A percentile compares a stretch with the other conserved stretches of the same genome.
phyloP scores from a whole-genome alignment of 2,888 invertebrate species.

The Nymphalis urticae region DNA sequence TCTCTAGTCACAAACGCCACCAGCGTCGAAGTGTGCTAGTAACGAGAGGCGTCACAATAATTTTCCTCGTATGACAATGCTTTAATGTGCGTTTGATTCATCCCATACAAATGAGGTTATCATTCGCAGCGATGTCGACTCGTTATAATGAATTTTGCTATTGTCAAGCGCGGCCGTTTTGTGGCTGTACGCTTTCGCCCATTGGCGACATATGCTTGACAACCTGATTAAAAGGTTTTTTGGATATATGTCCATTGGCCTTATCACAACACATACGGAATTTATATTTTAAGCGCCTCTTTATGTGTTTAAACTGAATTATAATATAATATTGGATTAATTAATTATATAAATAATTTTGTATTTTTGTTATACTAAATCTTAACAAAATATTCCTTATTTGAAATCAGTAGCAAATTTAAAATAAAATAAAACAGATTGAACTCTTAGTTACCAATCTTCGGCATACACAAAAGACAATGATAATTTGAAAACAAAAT shows the following conservation, averaged over 20 bases:
- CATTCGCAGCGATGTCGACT: conserved; percentile 67
- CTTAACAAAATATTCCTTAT: not conserved
- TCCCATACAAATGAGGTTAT: conserved; percentile 78
- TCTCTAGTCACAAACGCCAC: conserved; percentile 46
- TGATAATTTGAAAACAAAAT: too few species aligned
- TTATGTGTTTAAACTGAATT: not conserved
- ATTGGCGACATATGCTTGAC: conserved; percentile 11
- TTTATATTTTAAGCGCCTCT: not conserved
- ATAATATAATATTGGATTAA: not conserved
- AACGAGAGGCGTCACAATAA: conserved; percentile 80
- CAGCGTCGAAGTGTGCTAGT: conserved; percentile 72
- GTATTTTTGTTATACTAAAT: not conserved
- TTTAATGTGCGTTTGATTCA: conserved; percentile 80
- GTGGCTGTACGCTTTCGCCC: conserved; percentile 40
- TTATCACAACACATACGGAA: not conserved
- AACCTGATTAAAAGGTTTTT: conserved; percentile 12
- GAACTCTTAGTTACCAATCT: too few species aligned
- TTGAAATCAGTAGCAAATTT: too few species aligned
- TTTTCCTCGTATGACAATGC: conserved; percentile 78
- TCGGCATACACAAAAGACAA: too few species aligned
- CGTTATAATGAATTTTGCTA: conserved; percentile 71
- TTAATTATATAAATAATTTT: not conserved
- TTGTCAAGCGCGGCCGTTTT: conserved; percentile 59
- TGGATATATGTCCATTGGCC: conserved; percentile 10
- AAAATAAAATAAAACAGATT: too few species aligned